Conservation (phyloP, 2,888 invertebrate species). For the Tinea semifulvella region DNA sequence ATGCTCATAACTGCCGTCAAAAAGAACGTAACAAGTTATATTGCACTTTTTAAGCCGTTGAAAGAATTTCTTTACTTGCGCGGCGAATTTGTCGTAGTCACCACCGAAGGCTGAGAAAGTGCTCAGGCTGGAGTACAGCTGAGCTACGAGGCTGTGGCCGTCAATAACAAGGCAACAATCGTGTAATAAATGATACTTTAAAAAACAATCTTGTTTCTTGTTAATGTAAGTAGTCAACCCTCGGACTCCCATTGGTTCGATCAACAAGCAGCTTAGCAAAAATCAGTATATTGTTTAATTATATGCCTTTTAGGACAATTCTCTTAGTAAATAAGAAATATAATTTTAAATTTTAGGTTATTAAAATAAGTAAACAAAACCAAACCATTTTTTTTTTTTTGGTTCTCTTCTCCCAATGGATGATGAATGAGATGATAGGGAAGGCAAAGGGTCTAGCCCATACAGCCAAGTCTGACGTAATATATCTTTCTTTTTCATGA, state of each 20-base stretch:
- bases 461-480: no score
- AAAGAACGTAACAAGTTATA: constrained; percentile 75
- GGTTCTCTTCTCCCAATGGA: no score
- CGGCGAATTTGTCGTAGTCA: constrained; percentile 82
- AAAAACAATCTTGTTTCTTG: constrained; percentile 69
- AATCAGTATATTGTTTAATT: no score
- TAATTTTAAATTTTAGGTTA: no score
- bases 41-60: constrained; percentile 74
- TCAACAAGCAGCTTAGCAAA: no score
- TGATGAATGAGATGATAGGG: no score
- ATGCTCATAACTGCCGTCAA: constrained; percentile 82
- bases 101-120: constrained; percentile 82
- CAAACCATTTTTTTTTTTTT: no score
- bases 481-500: no score
- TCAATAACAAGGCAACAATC: constrained; percentile 79
- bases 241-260: constrained; percentile 87
- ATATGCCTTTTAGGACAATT: no score
- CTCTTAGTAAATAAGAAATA: no score
- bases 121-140: constrained; percentile 71
- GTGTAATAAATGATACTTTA: constrained; percentile 71
- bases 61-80: constrained; percentile 73
- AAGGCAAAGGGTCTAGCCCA: no score
- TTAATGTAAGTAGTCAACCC: constrained; percentile 86
- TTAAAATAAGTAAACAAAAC: no score
- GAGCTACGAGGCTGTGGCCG: constrained; percentile 79